Evolutionary conservation across 2,113 vertebrate species (phyloP).

Genomic region (Daphoenositta chrysoptera): DNA sequence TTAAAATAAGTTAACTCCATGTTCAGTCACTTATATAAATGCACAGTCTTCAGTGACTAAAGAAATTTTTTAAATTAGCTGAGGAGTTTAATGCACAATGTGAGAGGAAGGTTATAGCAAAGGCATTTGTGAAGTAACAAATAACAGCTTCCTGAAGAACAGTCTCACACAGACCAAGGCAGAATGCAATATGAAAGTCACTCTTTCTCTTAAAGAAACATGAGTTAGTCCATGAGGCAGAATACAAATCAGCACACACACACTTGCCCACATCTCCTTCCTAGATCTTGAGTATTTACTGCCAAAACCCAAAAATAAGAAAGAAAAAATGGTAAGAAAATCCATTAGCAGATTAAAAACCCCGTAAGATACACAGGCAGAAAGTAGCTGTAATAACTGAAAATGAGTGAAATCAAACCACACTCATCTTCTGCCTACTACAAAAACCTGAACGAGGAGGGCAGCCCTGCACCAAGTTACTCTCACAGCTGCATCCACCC

Average conservation of each 20-base stretch:
- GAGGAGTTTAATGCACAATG: background rate
- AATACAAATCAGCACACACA: background rate
- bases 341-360: background rate
- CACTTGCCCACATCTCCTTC: background rate
- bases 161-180: background rate
- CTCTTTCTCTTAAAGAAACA: background rate
- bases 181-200: background rate
- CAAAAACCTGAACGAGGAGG: background rate
- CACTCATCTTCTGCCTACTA: background rate
- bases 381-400: background rate
- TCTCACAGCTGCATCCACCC: background rate
- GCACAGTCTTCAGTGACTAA: background rate
- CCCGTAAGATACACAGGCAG: rapidly evolving
- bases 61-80: background rate
- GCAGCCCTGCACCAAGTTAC: background rate
- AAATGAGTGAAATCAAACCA: background rate
- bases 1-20: background rate
- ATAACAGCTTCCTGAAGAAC: background rate
- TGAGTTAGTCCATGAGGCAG: background rate
- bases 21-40: background rate
- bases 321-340: too few species aligned
- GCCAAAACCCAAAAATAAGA: background rate
- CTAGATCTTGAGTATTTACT: background rate
- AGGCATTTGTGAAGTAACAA: background rate
- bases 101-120: background rate